A percentile compares a stretch with the other conserved stretches of the same genome.
These are phyloP conservation scores for Orchesella cincta DNA, from an alignment of 1,140 invertebrate genomes.

Conservation along the genomic window DNA sequence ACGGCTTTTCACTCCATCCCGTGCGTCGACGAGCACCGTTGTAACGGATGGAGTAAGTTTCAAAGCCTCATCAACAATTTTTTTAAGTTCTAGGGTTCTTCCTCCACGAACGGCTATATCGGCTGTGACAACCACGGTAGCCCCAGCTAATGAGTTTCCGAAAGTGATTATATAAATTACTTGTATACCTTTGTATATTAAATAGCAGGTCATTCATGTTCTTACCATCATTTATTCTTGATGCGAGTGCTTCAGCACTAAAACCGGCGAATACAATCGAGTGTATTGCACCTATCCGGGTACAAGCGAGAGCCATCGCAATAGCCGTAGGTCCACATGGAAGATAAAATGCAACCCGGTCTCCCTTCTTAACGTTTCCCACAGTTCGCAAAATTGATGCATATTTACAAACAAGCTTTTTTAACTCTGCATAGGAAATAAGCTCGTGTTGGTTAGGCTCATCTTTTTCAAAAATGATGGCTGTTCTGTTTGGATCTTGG, in stretches of 20 bases:
- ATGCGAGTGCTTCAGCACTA: slow-evolving; percentile 62
- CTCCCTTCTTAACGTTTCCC: slow-evolving; percentile 59
- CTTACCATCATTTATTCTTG: slow-evolving; percentile 60
- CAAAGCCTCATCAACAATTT: slow-evolving; percentile 60
- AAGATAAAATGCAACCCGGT: slow-evolving; percentile 62
- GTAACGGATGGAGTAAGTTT: slow-evolving; percentile 56
- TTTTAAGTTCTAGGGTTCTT: slow-evolving; percentile 59
- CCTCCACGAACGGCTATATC: slow-evolving; percentile 61
- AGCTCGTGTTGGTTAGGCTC: slow-evolving; percentile 59
- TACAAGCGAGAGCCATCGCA: slow-evolving; percentile 67
- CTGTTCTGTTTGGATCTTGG: slow-evolving; percentile 56
- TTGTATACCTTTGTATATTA: neutral
- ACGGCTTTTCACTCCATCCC: slow-evolving; percentile 53
- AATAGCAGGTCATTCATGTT: too few relatives aligned
- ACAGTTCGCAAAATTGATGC: slow-evolving; percentile 57
- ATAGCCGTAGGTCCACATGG: slow-evolving; percentile 60
- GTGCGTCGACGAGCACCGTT: slow-evolving; percentile 58
- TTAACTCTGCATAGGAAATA: slow-evolving; percentile 57
- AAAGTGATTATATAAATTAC: slow-evolving; percentile 16
- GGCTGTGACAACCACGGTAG: slow-evolving; percentile 59
- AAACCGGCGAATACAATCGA: slow-evolving; percentile 67
- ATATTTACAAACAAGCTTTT: slow-evolving; percentile 55
- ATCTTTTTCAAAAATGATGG: slow-evolving; percentile 63
- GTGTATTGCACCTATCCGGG: slow-evolving; percentile 61
- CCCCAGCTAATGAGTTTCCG: slow-evolving; percentile 54